Percentiles rank a stretch among this genome's conserved stretches.
phyloP scores from a whole-genome alignment of 2,888 invertebrate genomes.

The Epistrophella euchroma region DNA sequence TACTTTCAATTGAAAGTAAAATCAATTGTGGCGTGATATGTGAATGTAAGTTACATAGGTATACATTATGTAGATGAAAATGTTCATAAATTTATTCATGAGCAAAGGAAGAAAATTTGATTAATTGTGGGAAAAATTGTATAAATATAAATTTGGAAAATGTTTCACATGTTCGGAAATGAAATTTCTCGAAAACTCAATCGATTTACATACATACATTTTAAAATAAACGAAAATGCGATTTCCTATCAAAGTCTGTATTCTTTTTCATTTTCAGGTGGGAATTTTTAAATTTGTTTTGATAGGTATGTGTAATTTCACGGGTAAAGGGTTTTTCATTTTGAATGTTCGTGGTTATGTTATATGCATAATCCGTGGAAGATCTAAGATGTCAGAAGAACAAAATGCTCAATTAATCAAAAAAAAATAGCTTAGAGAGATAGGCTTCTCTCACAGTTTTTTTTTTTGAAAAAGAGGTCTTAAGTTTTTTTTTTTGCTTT shows the following conservation, averaged over 20 bases:
- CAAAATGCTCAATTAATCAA: constrained; percentile 13
- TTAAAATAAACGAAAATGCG: neutral
- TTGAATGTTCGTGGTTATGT: neutral
- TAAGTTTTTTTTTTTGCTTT: neutral
- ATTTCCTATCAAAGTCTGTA: neutral
- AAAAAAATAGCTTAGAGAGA: accelerated
- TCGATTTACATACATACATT: neutral
- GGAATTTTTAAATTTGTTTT: constrained; percentile 12
- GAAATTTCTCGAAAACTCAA: neutral
- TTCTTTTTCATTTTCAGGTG: neutral
- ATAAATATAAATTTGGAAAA: constrained; percentile 1
- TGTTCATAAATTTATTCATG: constrained; percentile 22
- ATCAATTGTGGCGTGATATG: constrained; percentile 7
- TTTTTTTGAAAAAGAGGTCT: neutral
- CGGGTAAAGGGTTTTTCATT: neutral
- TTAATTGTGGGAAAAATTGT: constrained; percentile 12
- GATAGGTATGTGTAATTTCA: neutral
- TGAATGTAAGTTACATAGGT: too few relatives aligned
- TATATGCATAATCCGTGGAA: neutral
- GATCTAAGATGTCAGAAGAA: neutral
- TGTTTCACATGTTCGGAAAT: neutral
- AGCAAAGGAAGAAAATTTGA: constrained; percentile 11
- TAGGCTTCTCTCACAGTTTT: too few relatives aligned
- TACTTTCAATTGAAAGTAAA: constrained; percentile 4
- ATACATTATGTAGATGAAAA: neutral